These are phyloP conservation scores for Eriosoma lanigerum DNA, from an alignment of 1,140 invertebrate species.

Conservation along the genomic window DNA sequence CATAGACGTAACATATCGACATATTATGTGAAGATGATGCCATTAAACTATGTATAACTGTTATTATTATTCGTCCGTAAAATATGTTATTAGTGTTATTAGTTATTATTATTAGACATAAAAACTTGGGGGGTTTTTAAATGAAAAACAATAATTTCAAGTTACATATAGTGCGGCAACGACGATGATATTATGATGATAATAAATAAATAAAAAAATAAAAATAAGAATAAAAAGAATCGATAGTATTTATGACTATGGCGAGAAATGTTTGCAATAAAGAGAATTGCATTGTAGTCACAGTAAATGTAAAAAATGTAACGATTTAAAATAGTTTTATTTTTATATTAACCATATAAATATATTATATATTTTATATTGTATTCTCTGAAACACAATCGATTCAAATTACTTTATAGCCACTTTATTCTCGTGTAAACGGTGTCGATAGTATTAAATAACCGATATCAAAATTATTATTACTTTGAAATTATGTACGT, in stretches of 20 bases:
- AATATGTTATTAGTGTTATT: background rate
- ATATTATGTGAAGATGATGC: background rate
- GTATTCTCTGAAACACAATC: background rate
- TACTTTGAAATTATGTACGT: conserved; percentile 7
- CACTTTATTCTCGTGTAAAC: background rate
- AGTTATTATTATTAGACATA: background rate
- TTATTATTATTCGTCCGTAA: conserved; percentile 22
- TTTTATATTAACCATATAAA: background rate
- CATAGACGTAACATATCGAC: background rate
- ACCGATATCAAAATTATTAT: background rate
- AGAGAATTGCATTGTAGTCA: background rate
- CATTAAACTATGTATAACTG: background rate
- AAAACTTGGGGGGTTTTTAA: background rate
- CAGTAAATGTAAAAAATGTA: background rate
- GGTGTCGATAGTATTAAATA: background rate
- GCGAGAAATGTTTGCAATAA: background rate
- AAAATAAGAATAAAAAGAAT: too few relatives aligned
- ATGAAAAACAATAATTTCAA: conserved; percentile 20
- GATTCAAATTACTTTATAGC: background rate
- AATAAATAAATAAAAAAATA: too few relatives aligned
- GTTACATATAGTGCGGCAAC: too few relatives aligned
- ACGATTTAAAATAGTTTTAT: background rate
- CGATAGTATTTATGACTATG: background rate
- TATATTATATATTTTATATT: background rate
- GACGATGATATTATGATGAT: background rate